Base-by-base conservation (phyloP, 2,113 vertebrate species). In the Dipodomys ordii region DNA sequence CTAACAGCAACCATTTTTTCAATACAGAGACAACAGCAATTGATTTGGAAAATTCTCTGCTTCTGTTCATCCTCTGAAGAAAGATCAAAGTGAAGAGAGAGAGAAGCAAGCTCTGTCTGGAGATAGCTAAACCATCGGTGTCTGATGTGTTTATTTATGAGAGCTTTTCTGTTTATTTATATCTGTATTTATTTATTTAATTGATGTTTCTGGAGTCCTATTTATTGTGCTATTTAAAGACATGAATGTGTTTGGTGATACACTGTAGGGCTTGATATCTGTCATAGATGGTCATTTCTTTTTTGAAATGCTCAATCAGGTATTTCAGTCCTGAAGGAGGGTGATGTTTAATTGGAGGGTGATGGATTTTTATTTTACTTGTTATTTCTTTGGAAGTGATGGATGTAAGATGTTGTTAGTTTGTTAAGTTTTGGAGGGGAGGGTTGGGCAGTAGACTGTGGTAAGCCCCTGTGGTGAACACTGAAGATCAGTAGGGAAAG, bases 151-250 rank as follows among this genome's bases (percentile, higher is more conserved):
- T n/a, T 67, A 30, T 80, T 91, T 46, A 72, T 57, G 62, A 79
- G 35, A 67, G 7, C 71, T 32, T 4, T 25, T 72, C 53, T 93
- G 53, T 96, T 95, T 95, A 91, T 93, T 88, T 89, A 57, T 53
- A 16, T 83, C 65, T 67, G 2, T 95, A 90, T 94, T n/a, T 79
- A 92, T 93, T 77, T 92, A 96, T 95, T 95, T 96, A 87, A 89
- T 69, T 93, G 72, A 49, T 62, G 64, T 3, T 39, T 35, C 11
- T 64, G 2, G 57, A 64, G 25, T 65, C 44, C 69, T 44, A 18
- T 83, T 72, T 69, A 82, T 81, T 76, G 30, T 94, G 32, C 39
- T 95, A 95, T 93, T 95, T 94, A 96, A 96, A 91, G 76, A 86
- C 64, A 9, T 20, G 72, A 62, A 30, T n/a, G 53, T 49, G 10